These are phyloP conservation scores for Helicorthomorpha holstii DNA, from an alignment of 1,140 invertebrate genomes.

Conservation along the genomic window DNA sequence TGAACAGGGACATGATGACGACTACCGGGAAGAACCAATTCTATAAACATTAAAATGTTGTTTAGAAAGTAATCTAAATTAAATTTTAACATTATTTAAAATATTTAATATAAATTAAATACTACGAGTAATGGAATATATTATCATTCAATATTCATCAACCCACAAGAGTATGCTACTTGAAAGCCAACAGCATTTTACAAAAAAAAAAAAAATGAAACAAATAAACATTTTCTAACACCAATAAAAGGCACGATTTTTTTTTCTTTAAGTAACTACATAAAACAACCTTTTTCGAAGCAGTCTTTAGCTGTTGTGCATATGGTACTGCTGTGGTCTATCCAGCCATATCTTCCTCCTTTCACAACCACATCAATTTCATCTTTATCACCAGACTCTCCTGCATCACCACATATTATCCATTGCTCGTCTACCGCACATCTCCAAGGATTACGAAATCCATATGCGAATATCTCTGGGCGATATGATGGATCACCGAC, in stretches of 20 bases:
- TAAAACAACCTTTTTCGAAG: too few species aligned
- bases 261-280: too few species aligned
- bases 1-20: constrained; percentile 5
- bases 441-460: constrained; percentile 9
- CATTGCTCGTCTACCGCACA: constrained; percentile 1
- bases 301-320: too few species aligned
- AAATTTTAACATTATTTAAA: not conserved
- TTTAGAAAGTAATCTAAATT: not conserved
- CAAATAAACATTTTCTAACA: too few species aligned
- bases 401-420: constrained; percentile 7
- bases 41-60: not conserved
- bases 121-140: too few species aligned
- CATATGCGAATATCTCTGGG: constrained; percentile 6
- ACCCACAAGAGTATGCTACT: too few species aligned
- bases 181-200: too few species aligned
- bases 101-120: too few species aligned
- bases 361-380: constrained; percentile 1
- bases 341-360: constrained; percentile 4
- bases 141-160: too few species aligned
- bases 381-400: not conserved
- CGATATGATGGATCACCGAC: not conserved
- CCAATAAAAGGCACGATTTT: too few species aligned
- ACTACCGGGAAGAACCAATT: not conserved
- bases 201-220: too few species aligned
- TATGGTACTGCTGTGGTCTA: too few species aligned